Conservation (phyloP, 2,113 vertebrate species). For the Sphaerodactylus townsendi region DNA sequence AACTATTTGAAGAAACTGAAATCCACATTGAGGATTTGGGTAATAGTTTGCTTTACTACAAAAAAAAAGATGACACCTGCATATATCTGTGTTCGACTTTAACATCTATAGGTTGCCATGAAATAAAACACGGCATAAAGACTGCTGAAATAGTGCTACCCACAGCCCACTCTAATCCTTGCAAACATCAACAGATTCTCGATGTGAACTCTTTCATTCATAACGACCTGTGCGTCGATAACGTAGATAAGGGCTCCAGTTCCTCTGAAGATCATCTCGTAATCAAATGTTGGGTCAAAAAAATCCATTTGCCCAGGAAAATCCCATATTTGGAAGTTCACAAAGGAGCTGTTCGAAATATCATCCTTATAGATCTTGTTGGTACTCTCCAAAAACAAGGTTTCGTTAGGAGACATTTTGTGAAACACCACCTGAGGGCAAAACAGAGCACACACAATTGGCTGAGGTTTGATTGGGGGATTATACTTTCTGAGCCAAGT, state of each 20-base stretch:
- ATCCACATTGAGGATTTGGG: background rate
- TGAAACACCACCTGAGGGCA: constrained; percentile 93
- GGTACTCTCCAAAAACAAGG: constrained; percentile 96
- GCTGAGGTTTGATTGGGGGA: no score
- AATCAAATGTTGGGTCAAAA: constrained; percentile 98
- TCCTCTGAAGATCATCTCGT: constrained; percentile 99
- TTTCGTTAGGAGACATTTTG: constrained; percentile 99
- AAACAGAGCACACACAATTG: constrained; percentile 10
- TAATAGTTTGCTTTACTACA: background rate
- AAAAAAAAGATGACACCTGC: background rate
- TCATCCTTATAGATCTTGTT: constrained; percentile 99
- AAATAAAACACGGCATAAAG: no score
- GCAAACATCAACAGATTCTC: fast-evolving
- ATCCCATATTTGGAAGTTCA: constrained; percentile 99
- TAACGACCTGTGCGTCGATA: constrained; percentile 94
- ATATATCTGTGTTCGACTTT: background rate
- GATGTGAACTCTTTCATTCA: constrained; percentile 35
- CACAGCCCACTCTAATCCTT: background rate
- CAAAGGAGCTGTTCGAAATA: constrained; percentile 98
- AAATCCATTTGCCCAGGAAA: constrained; percentile 99
- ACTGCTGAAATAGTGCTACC: background rate
- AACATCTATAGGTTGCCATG: background rate
- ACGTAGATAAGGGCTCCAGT: constrained; percentile 98
- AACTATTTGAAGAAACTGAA: background rate
- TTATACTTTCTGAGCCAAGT: no score